Base-by-base conservation (phyloP, 2,113 vertebrate genomes). In the Strix aluco region DNA sequence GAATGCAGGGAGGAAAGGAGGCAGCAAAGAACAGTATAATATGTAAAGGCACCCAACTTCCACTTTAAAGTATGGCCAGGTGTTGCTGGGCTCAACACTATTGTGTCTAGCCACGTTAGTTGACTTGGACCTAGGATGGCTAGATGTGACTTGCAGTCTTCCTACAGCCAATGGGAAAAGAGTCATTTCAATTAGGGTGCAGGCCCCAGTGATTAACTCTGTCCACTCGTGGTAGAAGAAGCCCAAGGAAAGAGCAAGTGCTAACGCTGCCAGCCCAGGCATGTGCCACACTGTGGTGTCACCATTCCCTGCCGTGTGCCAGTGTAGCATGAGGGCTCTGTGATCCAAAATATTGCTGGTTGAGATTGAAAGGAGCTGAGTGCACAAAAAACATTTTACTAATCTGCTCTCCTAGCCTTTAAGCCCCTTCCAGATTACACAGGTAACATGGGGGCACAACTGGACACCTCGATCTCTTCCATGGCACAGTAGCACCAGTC, bases 271-370 rank as follows among this genome's bases (percentile, higher is more conserved):
- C 42, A 79, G 25, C 19, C 51, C 12, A 66, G 22, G 21, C 0
- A 2, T 2, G 4, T 75, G 26, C 21, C 1, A 1, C 1, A 1
- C 9, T 26, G 30, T 21, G 19, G 3, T 55, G 40, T 54, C 40
- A 51, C 10, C 0, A 0, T 62, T 51, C 18, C 38, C 49, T 89
- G 38, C 36, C 1, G 1, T 17, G 8, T 54, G 59, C 15, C 36
- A 54, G 42, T 1, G 0, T 32, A 69, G 23, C 1, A 1, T 36
- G 12, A 89, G 13, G 23, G 9, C 22, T 63, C 54, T 89, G 32
- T 3, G 5, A 59, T 69, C n/a, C 44, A 58, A 78, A 69, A 59
- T 1, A 0, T 47, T 90, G 36, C 21, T 78, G 23, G 10, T 8
- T 94, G 27, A 69, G 54, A 52, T 49, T 23, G 55, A 69, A 77